Conservation (phyloP, 2,888 invertebrate genomes). For the Melieria picta region DNA sequence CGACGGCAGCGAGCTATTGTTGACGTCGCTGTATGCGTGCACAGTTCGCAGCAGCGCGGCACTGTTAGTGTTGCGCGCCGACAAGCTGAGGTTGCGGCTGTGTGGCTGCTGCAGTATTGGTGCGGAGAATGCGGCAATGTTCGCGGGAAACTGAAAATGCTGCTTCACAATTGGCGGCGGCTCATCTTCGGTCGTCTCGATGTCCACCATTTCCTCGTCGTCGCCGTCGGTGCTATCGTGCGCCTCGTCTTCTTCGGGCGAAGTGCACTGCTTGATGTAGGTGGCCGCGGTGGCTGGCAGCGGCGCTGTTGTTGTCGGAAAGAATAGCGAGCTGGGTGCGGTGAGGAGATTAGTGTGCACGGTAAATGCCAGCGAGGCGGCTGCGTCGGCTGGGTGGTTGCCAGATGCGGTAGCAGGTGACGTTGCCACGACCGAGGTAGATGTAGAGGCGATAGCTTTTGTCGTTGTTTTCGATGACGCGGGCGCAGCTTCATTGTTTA, state of each 20-base stretch:
- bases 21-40: background rate
- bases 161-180: background rate
- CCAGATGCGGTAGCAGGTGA: background rate
- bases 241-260: background rate
- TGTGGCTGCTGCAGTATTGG: no score
- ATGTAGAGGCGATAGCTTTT: background rate
- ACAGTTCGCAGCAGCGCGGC: background rate
- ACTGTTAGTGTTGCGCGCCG: background rate
- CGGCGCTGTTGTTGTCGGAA: background rate
- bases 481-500: no score
- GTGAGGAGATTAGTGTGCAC: background rate
- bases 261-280: background rate
- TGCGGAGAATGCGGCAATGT: no score
- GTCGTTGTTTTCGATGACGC: no score
- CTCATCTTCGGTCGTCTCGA: slow-evolving; percentile 85
- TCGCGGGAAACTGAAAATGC: no score
- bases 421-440: background rate
- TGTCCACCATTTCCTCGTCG: slow-evolving; percentile 80
- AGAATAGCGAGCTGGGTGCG: background rate
- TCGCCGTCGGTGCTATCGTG: slow-evolving; percentile 40
- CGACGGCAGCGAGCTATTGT: background rate
- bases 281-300: background rate
- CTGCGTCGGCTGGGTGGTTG: background rate
- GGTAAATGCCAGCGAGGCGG: slow-evolving; percentile 6
- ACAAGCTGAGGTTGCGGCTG: background rate